Conservation (phyloP, 2,888 invertebrate species). For the Bellardia bayeri region DNA sequence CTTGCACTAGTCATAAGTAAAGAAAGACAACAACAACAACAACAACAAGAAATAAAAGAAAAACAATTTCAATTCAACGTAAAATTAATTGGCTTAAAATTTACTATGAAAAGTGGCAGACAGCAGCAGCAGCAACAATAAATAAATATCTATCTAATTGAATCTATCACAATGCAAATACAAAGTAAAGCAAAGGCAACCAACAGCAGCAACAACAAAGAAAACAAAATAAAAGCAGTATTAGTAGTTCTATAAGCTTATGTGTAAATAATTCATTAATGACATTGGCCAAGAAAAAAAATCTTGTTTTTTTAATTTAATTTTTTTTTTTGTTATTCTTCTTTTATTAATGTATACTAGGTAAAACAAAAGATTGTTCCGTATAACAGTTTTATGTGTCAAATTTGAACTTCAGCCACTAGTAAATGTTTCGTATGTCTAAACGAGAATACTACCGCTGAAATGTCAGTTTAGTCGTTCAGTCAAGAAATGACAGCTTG, state of each 20-base stretch:
- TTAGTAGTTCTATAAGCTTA: constrained; percentile 2
- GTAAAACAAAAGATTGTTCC: constrained; percentile 7
- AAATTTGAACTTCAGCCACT: constrained; percentile 59
- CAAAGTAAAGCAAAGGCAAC: constrained; percentile 6
- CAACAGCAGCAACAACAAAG: constrained; percentile 24
- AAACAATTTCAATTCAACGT: constrained; percentile 50
- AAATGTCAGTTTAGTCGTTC: not conserved
- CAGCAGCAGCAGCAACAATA: constrained; percentile 23
- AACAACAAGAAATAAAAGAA: not conserved
- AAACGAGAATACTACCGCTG: not conserved
- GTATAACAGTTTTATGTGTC: constrained; percentile 68
- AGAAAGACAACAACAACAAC: not conserved
- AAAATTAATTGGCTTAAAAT: constrained; percentile 63
- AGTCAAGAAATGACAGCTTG: no score
- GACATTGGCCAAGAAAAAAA: constrained; percentile 71
- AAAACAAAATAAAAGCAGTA: constrained; percentile 20
- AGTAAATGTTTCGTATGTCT: constrained; percentile 25
- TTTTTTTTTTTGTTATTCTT: constrained; percentile 18
- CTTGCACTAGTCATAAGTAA: not conserved
- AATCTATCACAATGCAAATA: constrained; percentile 31
- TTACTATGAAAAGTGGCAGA: constrained; percentile 46
- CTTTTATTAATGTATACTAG: not conserved
- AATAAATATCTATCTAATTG: constrained; percentile 34
- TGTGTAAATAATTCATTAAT: constrained; percentile 55
- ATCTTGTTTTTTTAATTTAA: constrained; percentile 37